Evolutionary conservation across 1,140 invertebrate species (phyloP).

Genomic region (Lethrus apterus): DNA sequence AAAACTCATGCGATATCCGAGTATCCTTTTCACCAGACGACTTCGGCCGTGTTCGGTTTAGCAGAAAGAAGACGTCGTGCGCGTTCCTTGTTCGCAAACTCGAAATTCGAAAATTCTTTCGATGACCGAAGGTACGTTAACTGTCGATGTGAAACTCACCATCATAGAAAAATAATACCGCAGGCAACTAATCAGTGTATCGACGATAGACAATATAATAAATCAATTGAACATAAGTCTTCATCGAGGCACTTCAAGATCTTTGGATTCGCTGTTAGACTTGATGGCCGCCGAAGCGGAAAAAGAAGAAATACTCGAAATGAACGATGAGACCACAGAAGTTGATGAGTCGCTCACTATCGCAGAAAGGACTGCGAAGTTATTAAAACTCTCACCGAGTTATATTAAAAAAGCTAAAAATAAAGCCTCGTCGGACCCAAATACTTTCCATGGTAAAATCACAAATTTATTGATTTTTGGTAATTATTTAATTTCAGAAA

Average conservation of each 20-base stretch:
- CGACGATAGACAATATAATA: slow-evolving; percentile 11
- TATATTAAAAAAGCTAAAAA: slow-evolving; percentile 4
- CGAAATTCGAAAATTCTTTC: slow-evolving; percentile 1
- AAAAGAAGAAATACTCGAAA: slow-evolving; percentile 13
- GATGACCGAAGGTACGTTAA: slow-evolving; percentile 2
- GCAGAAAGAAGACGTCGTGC: slow-evolving; percentile 7
- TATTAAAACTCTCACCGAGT: slow-evolving; percentile 1
- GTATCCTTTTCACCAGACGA: neutral
- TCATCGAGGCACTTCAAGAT: neutral
- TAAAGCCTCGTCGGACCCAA: no score
- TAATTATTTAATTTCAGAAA: no score
- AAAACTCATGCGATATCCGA: no score
- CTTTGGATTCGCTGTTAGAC: slow-evolving; percentile 10
- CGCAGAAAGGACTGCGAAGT: slow-evolving; percentile 3
- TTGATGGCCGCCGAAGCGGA: slow-evolving; percentile 11
- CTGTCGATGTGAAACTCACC: no score
- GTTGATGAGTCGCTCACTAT: slow-evolving; percentile 7
- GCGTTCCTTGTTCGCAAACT: neutral
- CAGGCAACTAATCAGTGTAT: slow-evolving; percentile 12
- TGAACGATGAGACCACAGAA: slow-evolving; percentile 1
- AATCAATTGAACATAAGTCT: slow-evolving; percentile 7
- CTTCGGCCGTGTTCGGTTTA: slow-evolving; percentile 2
- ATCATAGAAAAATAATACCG: neutral
- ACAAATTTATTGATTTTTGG: no score
- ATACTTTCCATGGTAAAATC: no score